phyloP scores from a whole-genome alignment of 2,888 invertebrate species.

The Eupithecia tripunctaria region DNA sequence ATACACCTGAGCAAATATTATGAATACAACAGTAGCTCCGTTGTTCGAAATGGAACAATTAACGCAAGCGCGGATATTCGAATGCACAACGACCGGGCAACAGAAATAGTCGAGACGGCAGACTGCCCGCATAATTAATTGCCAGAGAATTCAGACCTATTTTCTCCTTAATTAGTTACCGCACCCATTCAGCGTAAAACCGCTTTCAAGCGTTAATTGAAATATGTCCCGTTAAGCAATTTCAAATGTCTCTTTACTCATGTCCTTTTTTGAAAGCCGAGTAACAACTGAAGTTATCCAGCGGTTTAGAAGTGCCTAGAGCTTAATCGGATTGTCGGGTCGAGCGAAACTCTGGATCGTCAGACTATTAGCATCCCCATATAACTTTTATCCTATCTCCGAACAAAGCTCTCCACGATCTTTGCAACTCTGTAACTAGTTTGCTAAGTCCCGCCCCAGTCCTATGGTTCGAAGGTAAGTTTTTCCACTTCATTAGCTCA shows the following conservation, averaged over 20 bases:
- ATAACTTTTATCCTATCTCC: slow-evolving; percentile 36
- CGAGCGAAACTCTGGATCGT: slow-evolving; percentile 18
- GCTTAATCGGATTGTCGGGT: slow-evolving; percentile 25
- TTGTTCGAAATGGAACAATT: slow-evolving; percentile 68
- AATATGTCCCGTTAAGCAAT: background rate
- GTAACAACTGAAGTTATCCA: slow-evolving; percentile 1
- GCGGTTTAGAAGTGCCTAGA: slow-evolving; percentile 15
- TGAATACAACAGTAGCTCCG: slow-evolving; percentile 69
- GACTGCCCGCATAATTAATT: slow-evolving; percentile 21
- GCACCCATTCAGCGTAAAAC: background rate
- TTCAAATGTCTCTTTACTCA: background rate
- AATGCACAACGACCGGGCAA: slow-evolving; percentile 16
- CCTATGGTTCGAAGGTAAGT: slow-evolving; percentile 29
- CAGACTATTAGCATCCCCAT: slow-evolving; percentile 36
- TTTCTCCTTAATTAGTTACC: slow-evolving; percentile 14
- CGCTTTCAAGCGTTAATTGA: background rate
- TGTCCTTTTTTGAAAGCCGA: background rate
- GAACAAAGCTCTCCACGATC: slow-evolving; percentile 28
- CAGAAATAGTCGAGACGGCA: slow-evolving; percentile 19
- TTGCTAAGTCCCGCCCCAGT: slow-evolving; percentile 17
- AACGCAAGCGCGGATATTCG: slow-evolving; percentile 41
- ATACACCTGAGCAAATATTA: slow-evolving; percentile 82
- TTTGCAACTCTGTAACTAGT: slow-evolving; percentile 33
- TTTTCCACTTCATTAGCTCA: slow-evolving; percentile 27
- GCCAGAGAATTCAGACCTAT: slow-evolving; percentile 13